Conservation (phyloP, 2,797 vertebrate genomes). For the Anguilla pacifica region DNA sequence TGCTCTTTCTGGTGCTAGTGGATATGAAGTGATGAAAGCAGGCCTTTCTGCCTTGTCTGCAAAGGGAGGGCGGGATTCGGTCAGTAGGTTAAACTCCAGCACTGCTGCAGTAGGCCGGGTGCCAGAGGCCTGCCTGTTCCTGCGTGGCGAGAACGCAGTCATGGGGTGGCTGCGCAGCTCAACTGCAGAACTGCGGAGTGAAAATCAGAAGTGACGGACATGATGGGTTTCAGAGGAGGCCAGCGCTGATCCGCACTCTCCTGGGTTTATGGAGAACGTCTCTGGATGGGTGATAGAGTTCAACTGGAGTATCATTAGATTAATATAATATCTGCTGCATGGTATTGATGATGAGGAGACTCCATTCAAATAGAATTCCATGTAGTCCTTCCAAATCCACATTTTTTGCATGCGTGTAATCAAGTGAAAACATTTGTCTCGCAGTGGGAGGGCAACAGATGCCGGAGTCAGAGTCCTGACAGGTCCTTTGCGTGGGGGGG, state of each 20-base stretch:
- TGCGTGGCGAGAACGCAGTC: too few species aligned
- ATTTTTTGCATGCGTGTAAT: not conserved
- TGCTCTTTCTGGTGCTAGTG: not conserved
- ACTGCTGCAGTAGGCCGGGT: too few species aligned
- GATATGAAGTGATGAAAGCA: not conserved
- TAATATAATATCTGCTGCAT: not conserved
- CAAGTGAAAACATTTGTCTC: constrained; percentile 11
- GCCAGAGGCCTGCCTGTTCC: too few species aligned
- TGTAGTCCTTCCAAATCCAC: not conserved
- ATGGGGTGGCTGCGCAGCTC: not conserved
- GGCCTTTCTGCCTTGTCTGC: not conserved
- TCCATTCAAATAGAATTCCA: not conserved
- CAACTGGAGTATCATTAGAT: not conserved
- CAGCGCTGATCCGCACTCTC: not conserved
- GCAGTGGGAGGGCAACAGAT: not conserved
- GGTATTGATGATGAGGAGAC: not conserved
- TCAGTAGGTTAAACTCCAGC: not conserved
- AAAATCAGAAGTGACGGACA: not conserved
- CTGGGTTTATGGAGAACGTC: not conserved
- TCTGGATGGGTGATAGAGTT: not conserved
- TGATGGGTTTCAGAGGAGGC: not conserved
- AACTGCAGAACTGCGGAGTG: not conserved
- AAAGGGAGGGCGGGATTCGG: not conserved
- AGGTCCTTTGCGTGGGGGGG: not conserved
- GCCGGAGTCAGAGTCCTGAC: not conserved